These are phyloP conservation scores for Chloropsis hardwickii DNA, from an alignment of 2,113 vertebrate genomes.

Conservation along the genomic window DNA sequence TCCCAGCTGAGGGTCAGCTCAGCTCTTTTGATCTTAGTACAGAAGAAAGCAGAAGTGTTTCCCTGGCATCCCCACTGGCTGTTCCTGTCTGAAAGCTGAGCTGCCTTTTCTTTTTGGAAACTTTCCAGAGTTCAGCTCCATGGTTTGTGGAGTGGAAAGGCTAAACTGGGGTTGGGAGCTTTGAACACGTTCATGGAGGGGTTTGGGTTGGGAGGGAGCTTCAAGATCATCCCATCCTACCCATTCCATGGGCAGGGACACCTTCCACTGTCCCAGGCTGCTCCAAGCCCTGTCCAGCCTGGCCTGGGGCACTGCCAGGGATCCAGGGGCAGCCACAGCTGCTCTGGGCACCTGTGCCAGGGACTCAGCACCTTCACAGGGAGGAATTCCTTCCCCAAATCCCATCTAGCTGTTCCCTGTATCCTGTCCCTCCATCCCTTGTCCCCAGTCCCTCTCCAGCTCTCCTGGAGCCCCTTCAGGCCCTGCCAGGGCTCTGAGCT, in stretches of 20 bases:
- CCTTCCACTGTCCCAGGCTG: accelerated
- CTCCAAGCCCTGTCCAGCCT: not conserved
- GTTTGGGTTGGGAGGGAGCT: not conserved
- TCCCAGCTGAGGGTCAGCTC: not conserved
- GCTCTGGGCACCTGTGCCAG: not conserved
- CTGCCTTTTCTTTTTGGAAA: not conserved
- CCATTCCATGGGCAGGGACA: not conserved
- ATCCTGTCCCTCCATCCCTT: not conserved
- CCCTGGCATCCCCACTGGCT: not conserved
- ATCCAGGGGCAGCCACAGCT: not conserved
- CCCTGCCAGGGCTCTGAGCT: accelerated
- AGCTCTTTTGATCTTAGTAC: not conserved
- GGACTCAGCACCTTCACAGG: accelerated
- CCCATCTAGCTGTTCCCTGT: not conserved
- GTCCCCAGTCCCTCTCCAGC: not conserved
- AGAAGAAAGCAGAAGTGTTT: not conserved
- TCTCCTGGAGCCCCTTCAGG: not conserved
- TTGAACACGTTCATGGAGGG: accelerated
- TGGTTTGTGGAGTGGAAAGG: not conserved
- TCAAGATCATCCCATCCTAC: not conserved
- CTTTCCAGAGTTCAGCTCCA: not conserved
- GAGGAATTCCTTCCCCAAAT: accelerated
- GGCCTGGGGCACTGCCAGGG: accelerated
- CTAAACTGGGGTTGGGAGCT: not conserved
- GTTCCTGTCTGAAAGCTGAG: not conserved